Evolutionary conservation across 2,797 vertebrate species (phyloP).

Genomic region (Helicolenus hilgendorfi): DNA sequence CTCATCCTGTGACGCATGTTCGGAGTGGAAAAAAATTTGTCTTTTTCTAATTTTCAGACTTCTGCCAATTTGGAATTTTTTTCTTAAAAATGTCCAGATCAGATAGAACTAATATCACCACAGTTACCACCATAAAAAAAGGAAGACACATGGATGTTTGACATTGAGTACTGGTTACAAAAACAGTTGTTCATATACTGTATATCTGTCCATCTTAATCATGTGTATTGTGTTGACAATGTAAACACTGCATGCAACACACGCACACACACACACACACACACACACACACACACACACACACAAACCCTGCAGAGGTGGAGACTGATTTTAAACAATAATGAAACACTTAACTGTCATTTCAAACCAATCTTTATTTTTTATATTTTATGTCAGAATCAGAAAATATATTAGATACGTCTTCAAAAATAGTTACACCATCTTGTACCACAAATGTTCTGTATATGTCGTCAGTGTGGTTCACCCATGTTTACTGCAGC

Average conservation of each 20-base stretch:
- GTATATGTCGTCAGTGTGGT: neutral
- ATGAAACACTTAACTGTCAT: conserved; percentile 19
- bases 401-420: conserved; percentile 61
- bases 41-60: neutral
- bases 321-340: neutral
- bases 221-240: conserved; percentile 41
- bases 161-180: neutral
- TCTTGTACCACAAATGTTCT: conserved; percentile 11
- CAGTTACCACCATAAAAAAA: neutral
- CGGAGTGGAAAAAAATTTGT: neutral
- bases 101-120: neutral
- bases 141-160: neutral
- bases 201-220: conserved; percentile 37
- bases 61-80: neutral
- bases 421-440: conserved; percentile 46
- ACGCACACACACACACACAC: neutral
- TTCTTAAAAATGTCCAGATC: neutral
- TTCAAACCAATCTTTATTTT: conserved; percentile 65
- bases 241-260: conserved; percentile 35
- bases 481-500: neutral
- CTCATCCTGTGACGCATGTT: neutral
- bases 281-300: neutral
- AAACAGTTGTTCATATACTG: neutral
- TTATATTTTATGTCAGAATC: conserved; percentile 53
- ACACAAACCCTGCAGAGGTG: neutral